Evolutionary conservation across 2,113 vertebrate genomes (phyloP), one percentile per base, ranked within the genome.

Genomic region (Cyprinodon tularosa): DNA sequence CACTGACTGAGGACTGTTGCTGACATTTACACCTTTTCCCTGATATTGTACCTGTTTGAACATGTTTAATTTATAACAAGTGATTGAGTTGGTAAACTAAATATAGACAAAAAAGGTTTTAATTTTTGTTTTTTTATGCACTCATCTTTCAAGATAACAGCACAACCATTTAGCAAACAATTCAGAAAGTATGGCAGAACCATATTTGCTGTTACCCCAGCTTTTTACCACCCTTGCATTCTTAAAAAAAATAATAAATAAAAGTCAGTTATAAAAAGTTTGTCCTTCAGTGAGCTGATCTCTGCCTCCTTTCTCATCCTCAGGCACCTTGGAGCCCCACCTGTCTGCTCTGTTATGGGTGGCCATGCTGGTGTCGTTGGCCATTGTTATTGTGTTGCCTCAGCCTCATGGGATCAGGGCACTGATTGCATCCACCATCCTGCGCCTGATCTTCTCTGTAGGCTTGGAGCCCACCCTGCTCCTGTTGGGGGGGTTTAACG

Each of bases 391-490:
- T 1, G 91, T 96, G 1, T 92, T 99, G 62, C 98, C 98, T 6
- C 98, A 99, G 93, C 98, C 98, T 14, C 98, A 99, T 0, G 97
- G 98, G 67, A 96, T 99, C 90, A 94, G 98, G 29, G 97, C 97
- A 4, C 92, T 99, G 39, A 98, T 99, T 8, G 97, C 97, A 14
- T 98, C 97, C 72, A 98, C 96, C 3, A 99, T 99, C 74, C 89
- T 99, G 12, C 95, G 98, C 0, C 92, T 99, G 13, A 99, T 99
- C 84, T 99, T 99, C 86, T 99, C 97, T 0, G 96, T 98, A 0
- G 98, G 98, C 10, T 88, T 98, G n/a, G 97, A 99, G 47, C 98
- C 98, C 68, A 99, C 97, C 0, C 71, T 99, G 47, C 97, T 98
- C 78, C 93, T 99, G 3, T 94, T 99, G 67, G 98, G 98, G 12